Base-by-base conservation (phyloP, 2,113 vertebrate species). In the Ameiurus melas region DNA sequence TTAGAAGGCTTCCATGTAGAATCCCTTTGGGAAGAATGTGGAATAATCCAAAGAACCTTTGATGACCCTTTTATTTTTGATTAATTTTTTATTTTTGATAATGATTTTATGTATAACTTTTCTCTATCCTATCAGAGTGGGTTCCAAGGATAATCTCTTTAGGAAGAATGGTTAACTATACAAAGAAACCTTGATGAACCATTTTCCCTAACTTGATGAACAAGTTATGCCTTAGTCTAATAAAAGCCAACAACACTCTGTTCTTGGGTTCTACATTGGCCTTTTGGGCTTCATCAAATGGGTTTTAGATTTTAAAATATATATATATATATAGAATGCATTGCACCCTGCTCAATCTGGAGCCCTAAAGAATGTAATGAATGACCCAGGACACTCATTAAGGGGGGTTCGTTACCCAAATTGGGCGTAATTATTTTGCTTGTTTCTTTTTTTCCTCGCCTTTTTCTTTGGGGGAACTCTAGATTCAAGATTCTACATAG, bases 71-170 rank as follows among this genome's bases (percentile, higher is more conserved):
- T 53, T n/a, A n/a, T n/a, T n/a, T n/a, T n/a, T n/a, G n/a, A n/a
- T n/a, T n/a, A n/a, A n/a, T n/a, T n/a, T n/a, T n/a, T n/a, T n/a
- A n/a, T n/a, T n/a, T n/a, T n/a, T n/a, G n/a, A n/a, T 58, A 58
- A 81, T 22, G 30, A 81, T 81, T 81, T 30, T 30, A 16, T 80
- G 78, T 30, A 80, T n/a, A 36, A 83, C 80, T 39, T 83, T 39
- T 25, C 57, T 83, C 2, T 1, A 62, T 83, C 22, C 57, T 25
- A 30, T 53, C 47, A 79, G 47, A 39, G 17, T 27, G 33, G 25
- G 55, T 36, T 81, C 9, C 79, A 60, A 25, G 2, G 79, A 58
- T 6, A 82, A 60, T 82, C 57, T 82, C 10, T 62, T 62, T 36
- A 62, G 57, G 36, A 83, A 43, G 33, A 57, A 33, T 53, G 13